These are phyloP conservation scores for Acipenser oxyrinchus DNA, from an alignment of 2,797 vertebrate species.

Conservation along the genomic window DNA sequence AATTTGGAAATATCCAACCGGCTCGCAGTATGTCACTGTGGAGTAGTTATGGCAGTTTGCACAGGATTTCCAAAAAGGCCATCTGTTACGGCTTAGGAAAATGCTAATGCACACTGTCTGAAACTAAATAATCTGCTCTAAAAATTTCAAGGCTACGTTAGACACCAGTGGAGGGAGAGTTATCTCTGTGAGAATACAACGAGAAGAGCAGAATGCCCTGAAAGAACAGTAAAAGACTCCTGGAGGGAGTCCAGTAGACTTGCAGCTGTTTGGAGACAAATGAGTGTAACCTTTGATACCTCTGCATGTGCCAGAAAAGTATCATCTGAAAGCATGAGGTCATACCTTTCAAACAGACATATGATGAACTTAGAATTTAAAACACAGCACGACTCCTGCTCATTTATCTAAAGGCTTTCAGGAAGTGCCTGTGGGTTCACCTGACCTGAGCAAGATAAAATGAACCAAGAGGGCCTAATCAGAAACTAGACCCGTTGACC, in stretches of 20 bases:
- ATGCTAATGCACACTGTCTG: constrained; percentile 14
- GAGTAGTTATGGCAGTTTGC: background rate
- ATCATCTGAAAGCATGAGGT: constrained; percentile 8
- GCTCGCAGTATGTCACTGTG: constrained; percentile 6
- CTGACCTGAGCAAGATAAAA: background rate
- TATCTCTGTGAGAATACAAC: constrained; percentile 12
- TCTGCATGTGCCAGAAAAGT: constrained; percentile 15
- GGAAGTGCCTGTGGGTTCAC: background rate
- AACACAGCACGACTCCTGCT: background rate
- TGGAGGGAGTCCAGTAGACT: constrained; percentile 22
- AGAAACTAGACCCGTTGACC: no score
- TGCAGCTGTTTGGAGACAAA: constrained; percentile 25
- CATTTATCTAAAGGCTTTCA: no score
- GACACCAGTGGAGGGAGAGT: constrained; percentile 7
- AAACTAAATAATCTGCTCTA: constrained; percentile 10
- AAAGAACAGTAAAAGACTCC: constrained; percentile 16
- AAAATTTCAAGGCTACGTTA: constrained; percentile 11
- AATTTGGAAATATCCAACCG: constrained; percentile 10
- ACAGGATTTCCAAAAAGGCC: constrained; percentile 9
- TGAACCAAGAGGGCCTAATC: no score
- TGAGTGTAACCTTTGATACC: constrained; percentile 13
- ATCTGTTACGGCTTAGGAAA: constrained; percentile 9
- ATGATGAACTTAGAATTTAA: constrained; percentile 6
- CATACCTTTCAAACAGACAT: background rate
- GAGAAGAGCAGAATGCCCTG: constrained; percentile 4